These are phyloP conservation scores for Hystrix brachyura DNA, from an alignment of 2,113 vertebrate genomes.

Conservation along the genomic window DNA sequence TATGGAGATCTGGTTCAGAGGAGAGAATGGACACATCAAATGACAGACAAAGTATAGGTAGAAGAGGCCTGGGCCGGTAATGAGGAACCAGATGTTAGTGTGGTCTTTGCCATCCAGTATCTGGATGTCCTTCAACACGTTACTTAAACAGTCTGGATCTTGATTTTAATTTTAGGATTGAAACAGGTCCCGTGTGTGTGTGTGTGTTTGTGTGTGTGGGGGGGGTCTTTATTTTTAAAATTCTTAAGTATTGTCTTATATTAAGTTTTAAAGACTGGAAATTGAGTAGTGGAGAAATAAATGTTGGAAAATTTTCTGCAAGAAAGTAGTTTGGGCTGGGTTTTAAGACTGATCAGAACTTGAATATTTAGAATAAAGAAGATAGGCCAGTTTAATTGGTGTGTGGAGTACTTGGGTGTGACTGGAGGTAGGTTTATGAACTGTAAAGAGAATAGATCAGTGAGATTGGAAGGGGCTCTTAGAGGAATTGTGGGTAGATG, in stretches of 20 bases:
- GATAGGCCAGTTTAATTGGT: neutral
- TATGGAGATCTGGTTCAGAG: neutral
- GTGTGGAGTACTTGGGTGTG: neutral
- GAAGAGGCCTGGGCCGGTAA: accelerated
- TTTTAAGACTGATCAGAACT: neutral
- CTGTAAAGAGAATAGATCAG: neutral
- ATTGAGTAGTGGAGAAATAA: neutral
- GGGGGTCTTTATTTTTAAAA: neutral
- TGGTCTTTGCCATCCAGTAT: neutral
- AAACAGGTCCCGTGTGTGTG: neutral
- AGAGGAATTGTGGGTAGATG: neutral
- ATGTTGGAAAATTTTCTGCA: neutral
- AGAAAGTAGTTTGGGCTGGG: neutral
- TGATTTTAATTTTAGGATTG: neutral
- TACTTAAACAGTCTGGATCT: neutral
- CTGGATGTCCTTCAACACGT: too few species aligned
- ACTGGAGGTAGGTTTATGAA: too few species aligned
- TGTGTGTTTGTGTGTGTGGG: too few species aligned
- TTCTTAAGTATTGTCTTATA: neutral
- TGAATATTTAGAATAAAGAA: neutral
- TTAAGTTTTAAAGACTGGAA: neutral
- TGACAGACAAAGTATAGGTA: neutral
- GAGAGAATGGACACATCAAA: neutral
- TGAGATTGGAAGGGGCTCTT: neutral
- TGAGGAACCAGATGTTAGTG: neutral